A percentile compares a stretch with the other conserved stretches of the same genome.
These are phyloP conservation scores for Bombylius major DNA, from an alignment of 2,888 invertebrate species.

Conservation along the genomic window DNA sequence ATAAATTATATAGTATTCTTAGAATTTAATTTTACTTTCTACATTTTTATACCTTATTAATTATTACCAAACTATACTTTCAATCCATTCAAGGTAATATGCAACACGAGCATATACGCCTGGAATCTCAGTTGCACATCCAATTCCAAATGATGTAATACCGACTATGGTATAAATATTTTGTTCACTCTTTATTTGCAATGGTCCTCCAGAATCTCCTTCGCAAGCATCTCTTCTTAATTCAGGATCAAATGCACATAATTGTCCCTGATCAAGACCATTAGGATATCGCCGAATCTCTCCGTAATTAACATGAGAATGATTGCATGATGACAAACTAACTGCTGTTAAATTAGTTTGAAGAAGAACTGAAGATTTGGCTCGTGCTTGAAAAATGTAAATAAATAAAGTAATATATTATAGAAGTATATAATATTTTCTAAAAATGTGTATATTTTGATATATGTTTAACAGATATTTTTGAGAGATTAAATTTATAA, in stretches of 20 bases:
- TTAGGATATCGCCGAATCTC: slow-evolving; percentile 2
- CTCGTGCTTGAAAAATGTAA: slow-evolving; percentile 8
- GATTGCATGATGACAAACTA: slow-evolving; percentile 12
- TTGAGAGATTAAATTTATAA: too few species aligned
- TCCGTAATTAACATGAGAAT: slow-evolving; percentile 8
- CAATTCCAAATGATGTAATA: slow-evolving; percentile 27
- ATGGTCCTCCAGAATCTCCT: slow-evolving; percentile 32
- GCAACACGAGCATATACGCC: slow-evolving; percentile 30
- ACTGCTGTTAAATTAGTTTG: slow-evolving; percentile 18
- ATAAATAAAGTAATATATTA: background rate
- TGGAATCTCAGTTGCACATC: slow-evolving; percentile 26
- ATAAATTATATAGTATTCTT: too few species aligned
- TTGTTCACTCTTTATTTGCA: slow-evolving; percentile 20
- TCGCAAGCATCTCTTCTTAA: slow-evolving; percentile 24
- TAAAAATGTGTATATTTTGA: too few species aligned
- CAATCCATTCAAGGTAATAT: slow-evolving; percentile 29
- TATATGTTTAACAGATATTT: too few species aligned
- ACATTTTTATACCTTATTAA: too few species aligned
- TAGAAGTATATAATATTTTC: too few species aligned
- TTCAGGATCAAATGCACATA: slow-evolving; percentile 19
- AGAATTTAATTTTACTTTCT: too few species aligned
- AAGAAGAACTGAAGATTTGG: slow-evolving; percentile 13
- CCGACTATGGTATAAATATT: slow-evolving; percentile 23
- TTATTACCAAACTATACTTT: slow-evolving; percentile 26
- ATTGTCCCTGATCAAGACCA: slow-evolving; percentile 14